Conservation (phyloP, 2,113 vertebrate species). For the Solea solea region DNA sequence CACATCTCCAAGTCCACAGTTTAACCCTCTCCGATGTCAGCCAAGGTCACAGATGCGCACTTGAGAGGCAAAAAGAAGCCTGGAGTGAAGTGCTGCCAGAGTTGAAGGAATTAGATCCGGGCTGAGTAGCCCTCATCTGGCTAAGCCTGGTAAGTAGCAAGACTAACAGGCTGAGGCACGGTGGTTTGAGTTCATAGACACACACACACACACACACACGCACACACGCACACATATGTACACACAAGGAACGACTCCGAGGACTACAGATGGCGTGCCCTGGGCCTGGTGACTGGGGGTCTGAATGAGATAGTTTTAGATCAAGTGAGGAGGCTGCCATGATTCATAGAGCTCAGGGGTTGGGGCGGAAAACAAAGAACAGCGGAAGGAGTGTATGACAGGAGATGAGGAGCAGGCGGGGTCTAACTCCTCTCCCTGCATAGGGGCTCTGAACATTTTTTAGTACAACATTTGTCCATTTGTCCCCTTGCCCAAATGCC, state of each 20-base stretch:
- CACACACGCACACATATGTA: constrained; percentile 1
- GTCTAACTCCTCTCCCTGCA: constrained; percentile 27
- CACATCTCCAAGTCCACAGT: constrained; percentile 72
- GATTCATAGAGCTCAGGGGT: constrained; percentile 56
- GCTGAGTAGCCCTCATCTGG: constrained; percentile 77
- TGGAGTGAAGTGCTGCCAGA: constrained; percentile 74
- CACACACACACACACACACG: constrained; percentile 33
- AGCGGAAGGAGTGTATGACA: constrained; percentile 61
- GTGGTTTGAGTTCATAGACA: constrained; percentile 63
- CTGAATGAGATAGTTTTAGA: constrained; percentile 68
- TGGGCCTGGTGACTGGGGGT: constrained; percentile 68
- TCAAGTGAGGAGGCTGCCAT: constrained; percentile 59
- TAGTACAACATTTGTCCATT: constrained; percentile 69
- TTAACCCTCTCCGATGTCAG: constrained; percentile 70
- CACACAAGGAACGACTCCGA: constrained; percentile 66
- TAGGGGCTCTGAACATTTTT: constrained; percentile 59
- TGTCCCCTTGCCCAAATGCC: constrained; percentile 66
- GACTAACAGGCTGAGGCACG: constrained; percentile 76
- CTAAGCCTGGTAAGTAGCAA: constrained; percentile 79
- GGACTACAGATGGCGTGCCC: constrained; percentile 77
- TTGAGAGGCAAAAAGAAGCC: constrained; percentile 61
- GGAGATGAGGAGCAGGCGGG: constrained; percentile 23
- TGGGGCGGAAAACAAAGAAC: constrained; percentile 68
- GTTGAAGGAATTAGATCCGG: constrained; percentile 73
- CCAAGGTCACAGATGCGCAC: constrained; percentile 76